Conservation (phyloP, 2,113 vertebrate genomes). For the Petaurus breviceps region DNA sequence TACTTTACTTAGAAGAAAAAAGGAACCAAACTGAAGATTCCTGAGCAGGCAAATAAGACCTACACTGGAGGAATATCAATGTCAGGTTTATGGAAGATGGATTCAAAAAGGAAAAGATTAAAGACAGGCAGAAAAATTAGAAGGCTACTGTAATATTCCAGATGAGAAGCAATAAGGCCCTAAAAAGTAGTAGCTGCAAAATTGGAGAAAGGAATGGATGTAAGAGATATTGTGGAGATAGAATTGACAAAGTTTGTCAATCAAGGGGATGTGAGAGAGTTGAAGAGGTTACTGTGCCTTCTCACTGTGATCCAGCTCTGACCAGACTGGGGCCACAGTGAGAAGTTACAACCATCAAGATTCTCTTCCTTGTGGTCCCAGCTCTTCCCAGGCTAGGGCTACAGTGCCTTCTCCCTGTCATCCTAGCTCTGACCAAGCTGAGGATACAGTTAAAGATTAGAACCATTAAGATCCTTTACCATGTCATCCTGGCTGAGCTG, state of each 20-base stretch:
- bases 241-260: neutral
- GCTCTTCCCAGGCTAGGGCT: too few relatives aligned
- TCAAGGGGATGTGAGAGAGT: neutral
- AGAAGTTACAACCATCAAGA: too few relatives aligned
- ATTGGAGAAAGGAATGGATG: neutral
- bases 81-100: neutral
- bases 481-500: too few relatives aligned
- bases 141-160: neutral
- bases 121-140: neutral
- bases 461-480: too few relatives aligned
- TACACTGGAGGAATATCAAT: neutral
- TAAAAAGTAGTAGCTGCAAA: neutral
- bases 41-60: neutral
- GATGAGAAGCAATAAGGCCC: neutral
- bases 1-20: neutral
- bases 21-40: neutral
- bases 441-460: too few relatives aligned
- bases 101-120: neutral
- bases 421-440: too few relatives aligned
- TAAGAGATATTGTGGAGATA: neutral
- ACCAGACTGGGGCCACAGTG: too few relatives aligned
- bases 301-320: too few relatives aligned
- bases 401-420: too few relatives aligned
- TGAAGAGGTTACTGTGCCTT: neutral
- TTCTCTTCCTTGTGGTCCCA: too few relatives aligned